These are phyloP conservation scores for Mesembrinibis cayennensis DNA, from an alignment of 2,113 vertebrate species.

Conservation along the genomic window DNA sequence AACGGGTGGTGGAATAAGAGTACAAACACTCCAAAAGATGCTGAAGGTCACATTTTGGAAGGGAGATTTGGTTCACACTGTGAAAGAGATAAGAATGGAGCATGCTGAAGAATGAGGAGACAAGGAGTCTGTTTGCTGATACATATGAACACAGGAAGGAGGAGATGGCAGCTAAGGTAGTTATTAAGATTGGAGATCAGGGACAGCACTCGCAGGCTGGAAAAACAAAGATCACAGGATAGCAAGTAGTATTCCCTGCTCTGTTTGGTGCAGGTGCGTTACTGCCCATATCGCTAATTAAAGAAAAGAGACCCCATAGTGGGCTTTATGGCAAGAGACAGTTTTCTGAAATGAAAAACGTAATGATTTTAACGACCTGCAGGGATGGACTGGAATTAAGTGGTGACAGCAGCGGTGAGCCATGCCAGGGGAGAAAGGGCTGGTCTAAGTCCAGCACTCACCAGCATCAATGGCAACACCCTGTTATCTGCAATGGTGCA, in stretches of 20 bases:
- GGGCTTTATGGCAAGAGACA: not conserved
- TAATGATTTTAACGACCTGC: not conserved
- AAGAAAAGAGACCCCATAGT: not conserved
- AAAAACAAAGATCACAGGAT: not conserved
- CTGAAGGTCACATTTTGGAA: not conserved
- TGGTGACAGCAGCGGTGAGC: not conserved
- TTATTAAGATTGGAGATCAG: not conserved
- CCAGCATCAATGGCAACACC: not conserved
- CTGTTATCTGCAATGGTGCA: not conserved
- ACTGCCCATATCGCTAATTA: not conserved
- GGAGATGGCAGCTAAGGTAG: not conserved
- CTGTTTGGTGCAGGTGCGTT: not conserved
- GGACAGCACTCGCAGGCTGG: not conserved
- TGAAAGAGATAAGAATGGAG: not conserved
- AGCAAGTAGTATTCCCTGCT: not conserved
- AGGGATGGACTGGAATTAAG: not conserved
- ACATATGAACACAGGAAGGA: fast-evolving
- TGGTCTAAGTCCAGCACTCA: not conserved
- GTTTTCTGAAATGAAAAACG: not conserved
- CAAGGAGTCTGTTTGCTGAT: not conserved
- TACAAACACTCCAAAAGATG: not conserved
- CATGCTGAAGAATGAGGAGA: not conserved
- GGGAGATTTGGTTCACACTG: not conserved
- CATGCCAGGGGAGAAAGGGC: fast-evolving
- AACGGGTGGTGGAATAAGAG: not conserved